These are phyloP conservation scores for Sphaeridia pumilis DNA, from an alignment of 2,888 invertebrate genomes.

Conservation along the genomic window DNA sequence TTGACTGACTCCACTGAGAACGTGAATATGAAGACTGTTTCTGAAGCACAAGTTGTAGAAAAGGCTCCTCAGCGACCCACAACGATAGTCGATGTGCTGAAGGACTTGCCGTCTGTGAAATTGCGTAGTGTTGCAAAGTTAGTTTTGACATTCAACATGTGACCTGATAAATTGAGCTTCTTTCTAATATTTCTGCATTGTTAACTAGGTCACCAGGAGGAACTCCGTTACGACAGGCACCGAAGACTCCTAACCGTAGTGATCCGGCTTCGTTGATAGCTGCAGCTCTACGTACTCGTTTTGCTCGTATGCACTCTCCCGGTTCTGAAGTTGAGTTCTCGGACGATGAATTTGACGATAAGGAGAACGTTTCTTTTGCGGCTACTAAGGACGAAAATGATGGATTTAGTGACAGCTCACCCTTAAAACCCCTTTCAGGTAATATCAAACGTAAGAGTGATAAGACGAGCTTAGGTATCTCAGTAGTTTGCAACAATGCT, in stretches of 20 bases:
- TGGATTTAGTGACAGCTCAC: slow-evolving; percentile 11
- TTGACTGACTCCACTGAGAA: too few species aligned
- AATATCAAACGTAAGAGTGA: neutral
- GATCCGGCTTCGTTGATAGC: slow-evolving; percentile 40
- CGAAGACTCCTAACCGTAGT: slow-evolving; percentile 17
- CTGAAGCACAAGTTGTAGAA: too few species aligned
- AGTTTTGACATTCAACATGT: neutral
- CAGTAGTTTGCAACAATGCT: slow-evolving; percentile 1
- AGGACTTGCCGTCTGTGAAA: slow-evolving; percentile 25
- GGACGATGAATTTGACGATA: slow-evolving; percentile 14
- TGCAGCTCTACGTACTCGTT: slow-evolving; percentile 40
- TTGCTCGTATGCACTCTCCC: slow-evolving; percentile 37
- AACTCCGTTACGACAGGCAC: slow-evolving; percentile 37
- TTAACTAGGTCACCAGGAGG: slow-evolving; percentile 40
- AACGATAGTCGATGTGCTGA: slow-evolving; percentile 29
- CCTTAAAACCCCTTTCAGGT: slow-evolving; percentile 2
- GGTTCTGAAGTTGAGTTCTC: slow-evolving; percentile 5
- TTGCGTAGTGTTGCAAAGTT: slow-evolving; percentile 26
- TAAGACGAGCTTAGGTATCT: neutral
- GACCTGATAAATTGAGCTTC: neutral
- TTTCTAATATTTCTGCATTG: neutral
- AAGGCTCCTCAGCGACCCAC: neutral
- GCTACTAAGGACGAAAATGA: neutral
- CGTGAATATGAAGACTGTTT: neutral
- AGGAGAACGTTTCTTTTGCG: slow-evolving; percentile 4